These are phyloP conservation scores for Drosophila longiperda DNA, from an alignment of 2,888 invertebrate genomes.

Conservation along the genomic window DNA sequence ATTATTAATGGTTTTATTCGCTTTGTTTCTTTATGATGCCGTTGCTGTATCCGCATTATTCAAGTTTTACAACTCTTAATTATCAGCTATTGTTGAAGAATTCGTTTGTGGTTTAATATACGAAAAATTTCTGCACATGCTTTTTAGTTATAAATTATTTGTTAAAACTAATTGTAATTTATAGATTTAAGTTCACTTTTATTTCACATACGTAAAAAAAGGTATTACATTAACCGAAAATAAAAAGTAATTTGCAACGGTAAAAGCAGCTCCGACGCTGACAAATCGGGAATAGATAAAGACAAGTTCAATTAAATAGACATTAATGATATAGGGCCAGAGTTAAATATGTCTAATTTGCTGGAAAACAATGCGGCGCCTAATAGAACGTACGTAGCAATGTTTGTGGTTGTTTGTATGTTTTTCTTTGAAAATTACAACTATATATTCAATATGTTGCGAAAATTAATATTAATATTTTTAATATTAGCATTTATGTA, in stretches of 20 bases:
- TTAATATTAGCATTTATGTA: slow-evolving; percentile 80
- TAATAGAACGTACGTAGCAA: slow-evolving; percentile 51
- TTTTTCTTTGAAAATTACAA: slow-evolving; percentile 67
- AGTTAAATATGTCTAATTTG: slow-evolving; percentile 30
- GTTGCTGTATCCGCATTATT: slow-evolving; percentile 58
- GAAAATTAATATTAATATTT: slow-evolving; percentile 79
- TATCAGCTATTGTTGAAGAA: slow-evolving; percentile 54
- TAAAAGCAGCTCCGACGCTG: slow-evolving; percentile 30
- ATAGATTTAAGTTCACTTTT: slow-evolving; percentile 37
- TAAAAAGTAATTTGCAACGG: slow-evolving; percentile 38
- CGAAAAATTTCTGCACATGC: slow-evolving; percentile 23
- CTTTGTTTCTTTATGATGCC: slow-evolving; percentile 32
- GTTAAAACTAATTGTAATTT: slow-evolving; percentile 35
- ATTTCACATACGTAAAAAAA: slow-evolving; percentile 50
- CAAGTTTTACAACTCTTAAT: slow-evolving; percentile 65
- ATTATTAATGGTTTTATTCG: slow-evolving; percentile 46
- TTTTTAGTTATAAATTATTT: slow-evolving; percentile 13
- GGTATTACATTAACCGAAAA: slow-evolving; percentile 38
- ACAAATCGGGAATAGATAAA: slow-evolving; percentile 17
- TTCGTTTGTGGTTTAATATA: slow-evolving; percentile 22
- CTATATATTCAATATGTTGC: slow-evolving; percentile 75
- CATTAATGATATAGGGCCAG: slow-evolving; percentile 32
- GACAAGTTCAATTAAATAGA: slow-evolving; percentile 32
- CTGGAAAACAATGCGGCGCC: slow-evolving; percentile 50
- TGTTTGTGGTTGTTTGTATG: slow-evolving; percentile 31